These are phyloP conservation scores for Drosophila pseudotalamancana DNA, from an alignment of 2,888 invertebrate genomes.

Conservation along the genomic window DNA sequence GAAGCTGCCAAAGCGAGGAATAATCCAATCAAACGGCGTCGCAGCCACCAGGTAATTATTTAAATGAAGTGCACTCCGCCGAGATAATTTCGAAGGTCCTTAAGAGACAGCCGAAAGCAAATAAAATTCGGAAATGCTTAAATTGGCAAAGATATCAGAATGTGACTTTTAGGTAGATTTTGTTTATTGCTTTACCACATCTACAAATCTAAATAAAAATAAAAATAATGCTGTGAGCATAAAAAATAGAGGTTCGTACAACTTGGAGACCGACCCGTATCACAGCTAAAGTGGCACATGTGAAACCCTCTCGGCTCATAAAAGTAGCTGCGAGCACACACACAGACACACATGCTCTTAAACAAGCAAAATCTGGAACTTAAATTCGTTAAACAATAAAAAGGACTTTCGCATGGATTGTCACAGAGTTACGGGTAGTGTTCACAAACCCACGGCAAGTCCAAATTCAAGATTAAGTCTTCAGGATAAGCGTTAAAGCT, in stretches of 20 bases:
- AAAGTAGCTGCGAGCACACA: conserved; percentile 8
- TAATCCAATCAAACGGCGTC: conserved; percentile 34
- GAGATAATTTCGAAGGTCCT: conserved; percentile 8
- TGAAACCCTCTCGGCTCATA: conserved; percentile 9
- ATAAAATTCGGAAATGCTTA: neutral
- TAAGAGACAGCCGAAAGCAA: neutral
- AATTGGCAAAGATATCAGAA: conserved; percentile 25
- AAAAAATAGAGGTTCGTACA: conserved; percentile 29
- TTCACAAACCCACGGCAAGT: conserved; percentile 14
- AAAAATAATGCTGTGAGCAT: conserved; percentile 24
- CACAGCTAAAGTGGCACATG: conserved; percentile 23
- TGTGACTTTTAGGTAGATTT: conserved; percentile 31
- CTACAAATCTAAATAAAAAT: conserved; percentile 1
- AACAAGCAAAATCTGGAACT: conserved; percentile 2
- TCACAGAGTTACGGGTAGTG: conserved; percentile 39
- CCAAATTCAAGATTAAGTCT: conserved; percentile 41
- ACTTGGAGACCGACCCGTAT: conserved; percentile 39
- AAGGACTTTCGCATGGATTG: conserved; percentile 50
- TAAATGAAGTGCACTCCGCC: conserved; percentile 20
- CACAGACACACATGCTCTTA: neutral
- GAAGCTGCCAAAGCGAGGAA: neutral
- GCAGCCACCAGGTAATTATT: conserved; percentile 24
- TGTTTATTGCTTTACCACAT: conserved; percentile 25
- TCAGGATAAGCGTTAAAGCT: too few species aligned
- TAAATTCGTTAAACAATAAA: conserved; percentile 49